phyloP scores from a whole-genome alignment of 2,113 vertebrate genomes.

The Callospermophilus lateralis region DNA sequence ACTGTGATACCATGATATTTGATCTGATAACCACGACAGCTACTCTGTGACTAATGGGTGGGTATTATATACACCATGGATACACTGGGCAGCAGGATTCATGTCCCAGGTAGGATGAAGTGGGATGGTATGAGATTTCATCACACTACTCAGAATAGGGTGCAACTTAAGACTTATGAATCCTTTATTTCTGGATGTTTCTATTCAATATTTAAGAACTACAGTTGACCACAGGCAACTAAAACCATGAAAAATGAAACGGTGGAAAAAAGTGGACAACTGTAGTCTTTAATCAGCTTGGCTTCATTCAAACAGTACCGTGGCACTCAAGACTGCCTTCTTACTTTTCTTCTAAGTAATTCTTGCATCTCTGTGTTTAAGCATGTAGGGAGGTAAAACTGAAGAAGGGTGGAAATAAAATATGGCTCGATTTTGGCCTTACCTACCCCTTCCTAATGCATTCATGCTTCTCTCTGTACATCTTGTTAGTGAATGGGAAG shows the following conservation, averaged over 20 bases:
- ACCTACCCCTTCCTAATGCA: constrained; percentile 7
- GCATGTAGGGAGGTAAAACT: not conserved
- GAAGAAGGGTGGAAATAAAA: constrained; percentile 43
- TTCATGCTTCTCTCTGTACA: not conserved
- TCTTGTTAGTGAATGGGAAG: not conserved
- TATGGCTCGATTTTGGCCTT: not conserved
- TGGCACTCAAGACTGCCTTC: not conserved
- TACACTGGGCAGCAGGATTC: not conserved
- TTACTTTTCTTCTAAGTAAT: not conserved
- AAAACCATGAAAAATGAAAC: not conserved
- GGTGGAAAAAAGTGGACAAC: no score
- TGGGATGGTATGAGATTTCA: not conserved
- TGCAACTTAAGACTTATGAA: not conserved
- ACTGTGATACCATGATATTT: not conserved
- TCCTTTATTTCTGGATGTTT: not conserved
- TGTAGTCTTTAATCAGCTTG: not conserved
- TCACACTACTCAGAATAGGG: not conserved
- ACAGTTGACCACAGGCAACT: not conserved
- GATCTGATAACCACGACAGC: not conserved
- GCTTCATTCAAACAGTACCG: not conserved
- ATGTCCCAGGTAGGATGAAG: not conserved
- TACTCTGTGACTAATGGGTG: not conserved
- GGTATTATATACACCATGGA: not conserved
- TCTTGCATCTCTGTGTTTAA: not conserved
- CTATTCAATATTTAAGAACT: not conserved